Evolutionary conservation across 2,888 invertebrate species (phyloP).

Genomic region (Loripinus fragilis): DNA sequence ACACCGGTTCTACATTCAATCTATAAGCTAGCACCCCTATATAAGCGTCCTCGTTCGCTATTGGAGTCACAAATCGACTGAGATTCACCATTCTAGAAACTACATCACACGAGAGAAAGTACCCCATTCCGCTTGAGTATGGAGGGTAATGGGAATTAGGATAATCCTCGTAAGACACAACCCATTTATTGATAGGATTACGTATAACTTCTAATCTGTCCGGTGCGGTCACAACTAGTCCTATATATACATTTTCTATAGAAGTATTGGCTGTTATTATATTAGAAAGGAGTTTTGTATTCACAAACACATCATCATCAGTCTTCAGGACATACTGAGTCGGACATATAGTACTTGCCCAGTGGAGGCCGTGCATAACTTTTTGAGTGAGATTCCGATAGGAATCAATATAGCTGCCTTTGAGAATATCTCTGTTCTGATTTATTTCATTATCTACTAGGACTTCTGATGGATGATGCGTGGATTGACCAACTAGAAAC

Average conservation of each 20-base stretch:
- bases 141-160: conserved; percentile 73
- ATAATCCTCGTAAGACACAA: conserved; percentile 73
- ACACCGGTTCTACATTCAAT: conserved; percentile 70
- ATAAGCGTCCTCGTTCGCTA: conserved; percentile 82
- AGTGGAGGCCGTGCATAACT: conserved; percentile 78
- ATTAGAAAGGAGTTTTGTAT: conserved; percentile 67
- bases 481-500: conserved; percentile 73
- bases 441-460: conserved; percentile 61
- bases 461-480: conserved; percentile 27
- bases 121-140: conserved; percentile 82
- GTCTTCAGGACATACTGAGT: conserved; percentile 77
- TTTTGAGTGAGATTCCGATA: conserved; percentile 80
- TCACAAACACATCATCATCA: conserved; percentile 82
- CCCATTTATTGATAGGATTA: conserved; percentile 76
- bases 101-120: conserved; percentile 78
- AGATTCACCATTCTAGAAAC: conserved; percentile 68
- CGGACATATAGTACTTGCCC: conserved; percentile 70
- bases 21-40: conserved; percentile 77
- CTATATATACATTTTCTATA: conserved; percentile 74
- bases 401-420: conserved; percentile 79
- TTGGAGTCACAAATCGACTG: conserved; percentile 68
- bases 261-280: conserved; percentile 63
- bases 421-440: conserved; percentile 71
- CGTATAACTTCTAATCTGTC: conserved; percentile 75
- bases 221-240: conserved; percentile 69